A percentile compares a stretch with the other conserved stretches of the same genome.
phyloP scores from a whole-genome alignment of 2,797 vertebrate species.

The Orientallactaga sibirica region DNA sequence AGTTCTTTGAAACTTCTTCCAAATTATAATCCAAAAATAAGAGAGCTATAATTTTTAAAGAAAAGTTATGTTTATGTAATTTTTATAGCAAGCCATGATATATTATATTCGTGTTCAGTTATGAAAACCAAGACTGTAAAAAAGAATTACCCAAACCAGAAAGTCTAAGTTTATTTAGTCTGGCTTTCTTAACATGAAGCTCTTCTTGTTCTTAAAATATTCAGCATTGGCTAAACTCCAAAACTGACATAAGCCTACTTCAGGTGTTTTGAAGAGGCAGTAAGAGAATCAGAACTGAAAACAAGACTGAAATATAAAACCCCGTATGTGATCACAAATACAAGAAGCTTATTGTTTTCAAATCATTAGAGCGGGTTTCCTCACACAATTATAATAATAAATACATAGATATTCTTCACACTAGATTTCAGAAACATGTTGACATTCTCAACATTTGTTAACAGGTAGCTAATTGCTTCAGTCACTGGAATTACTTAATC shows the following conservation, averaged over 20 bases:
- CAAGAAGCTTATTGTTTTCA: constrained; percentile 41
- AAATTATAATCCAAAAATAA: constrained; percentile 74
- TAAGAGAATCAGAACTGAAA: constrained; percentile 67
- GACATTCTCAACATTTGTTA: constrained; percentile 40
- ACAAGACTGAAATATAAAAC: constrained; percentile 53
- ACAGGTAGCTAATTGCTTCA: constrained; percentile 48
- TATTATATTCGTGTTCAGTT: constrained; percentile 60
- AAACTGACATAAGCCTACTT: constrained; percentile 75
- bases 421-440: not conserved
- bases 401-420: not conserved
- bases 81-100: constrained; percentile 72
- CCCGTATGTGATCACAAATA: constrained; percentile 45
- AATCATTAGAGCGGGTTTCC: constrained; percentile 47
- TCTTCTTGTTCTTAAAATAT: constrained; percentile 82
- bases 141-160: constrained; percentile 69
- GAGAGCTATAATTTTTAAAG: constrained; percentile 61
- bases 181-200: constrained; percentile 79
- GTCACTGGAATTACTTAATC: not conserved
- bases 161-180: constrained; percentile 79
- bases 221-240: constrained; percentile 77
- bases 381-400: constrained; percentile 52
- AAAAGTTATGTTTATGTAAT: constrained; percentile 73
- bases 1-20: constrained; percentile 65
- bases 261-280: constrained; percentile 75
- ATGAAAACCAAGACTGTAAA: constrained; percentile 51